Evolutionary conservation across 2,113 vertebrate genomes (phyloP), one percentile per base, ranked within the genome.

Genomic region (Cyanocitta stelleri): DNA sequence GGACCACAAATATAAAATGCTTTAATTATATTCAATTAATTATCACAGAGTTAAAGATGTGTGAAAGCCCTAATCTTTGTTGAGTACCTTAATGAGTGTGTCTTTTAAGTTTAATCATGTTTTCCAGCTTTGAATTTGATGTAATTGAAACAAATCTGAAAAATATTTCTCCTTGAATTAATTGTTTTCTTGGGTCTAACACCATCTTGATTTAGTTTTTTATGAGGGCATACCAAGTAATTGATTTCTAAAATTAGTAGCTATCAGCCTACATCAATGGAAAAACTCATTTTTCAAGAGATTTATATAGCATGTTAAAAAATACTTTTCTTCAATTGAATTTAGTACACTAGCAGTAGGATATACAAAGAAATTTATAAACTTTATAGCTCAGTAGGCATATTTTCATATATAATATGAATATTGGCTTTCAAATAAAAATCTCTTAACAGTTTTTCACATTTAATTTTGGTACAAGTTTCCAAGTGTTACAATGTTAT

Each of bases 111-210:
- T 85, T 93, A 77, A 96, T 89, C 55, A 35, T 9, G 0, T 63
- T 94, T 95, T 87, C 71, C 75, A 94, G 43, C 71, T 84, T 91
- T 80, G 46, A 72, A 78, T 72, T 94, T 55, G 41, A 62, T 85
- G 68, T 39, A 83, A 94, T 77, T 89, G 39, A 88, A 94, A 90
- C 71, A 93, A 95, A 87, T 35, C 54, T 77, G 37, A 64, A 73
- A 58, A 83, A 64, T 76, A 76, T 91, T 93, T 93, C 91, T 62
- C 24, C 51, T 58, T 62, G 5, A 87, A 79, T 79, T 93, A 82
- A 85, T 91, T 91, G 81, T 91, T 91, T 94, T 69, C 71, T 89
- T 55, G 7, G 32, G 29, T 89, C 80, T 69, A 89, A 82, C 18
- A 9, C 29, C 44, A 33, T 51, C 37, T 82, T 76, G 79, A 79